Evolutionary conservation across 2,113 vertebrate genomes (phyloP), one percentile per base, ranked within the genome.

Genomic region (Paratilapia polleni): DNA sequence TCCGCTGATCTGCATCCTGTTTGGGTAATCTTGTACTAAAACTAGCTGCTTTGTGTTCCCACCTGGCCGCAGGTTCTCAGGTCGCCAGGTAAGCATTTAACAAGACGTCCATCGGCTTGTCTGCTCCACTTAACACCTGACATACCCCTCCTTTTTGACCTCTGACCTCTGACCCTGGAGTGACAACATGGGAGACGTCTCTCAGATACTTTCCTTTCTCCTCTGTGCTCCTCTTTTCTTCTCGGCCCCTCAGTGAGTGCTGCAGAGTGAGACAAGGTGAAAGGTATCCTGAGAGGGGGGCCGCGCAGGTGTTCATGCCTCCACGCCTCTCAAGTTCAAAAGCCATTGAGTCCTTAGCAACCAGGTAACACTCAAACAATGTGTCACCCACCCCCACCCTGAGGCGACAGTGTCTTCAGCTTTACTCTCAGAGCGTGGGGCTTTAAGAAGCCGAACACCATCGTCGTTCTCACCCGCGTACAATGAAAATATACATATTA

Each of bases 101-200:
- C 93, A 92, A 93, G 82, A 77, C 83, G 88, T 92, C 88, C 89
- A 68, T 36, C 84, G 76, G 79, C 89, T 88, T 93, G 95, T 93
- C 94, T 96, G 91, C 91, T 88, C 94, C 95, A 96, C 95, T 96
- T 96, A 96, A 96, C 96, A 96, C 95, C 95, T 95, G 96, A 96
- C 96, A 96, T 91, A 83, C 92, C 93, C 92, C 93, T 91, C 90
- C 64, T 26, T 87, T 88, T 89, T 57, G 83, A 95, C 95, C 96
- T 94, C 36, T 91, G 88, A 94, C 93, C 94, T 77, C 84, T 88
- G 94, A 95, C 93, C 95, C 86, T 81, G 2, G 66, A 84, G 85
- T 94, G 94, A 95, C 95, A 96, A 92, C 84, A 81, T 54, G 74
- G 86, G 90, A 93, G 90, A 91, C 80, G 84, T 90, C 91, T 95